These are phyloP conservation scores for Beris morrisii DNA, from an alignment of 2,888 invertebrate genomes.

Conservation along the genomic window DNA sequence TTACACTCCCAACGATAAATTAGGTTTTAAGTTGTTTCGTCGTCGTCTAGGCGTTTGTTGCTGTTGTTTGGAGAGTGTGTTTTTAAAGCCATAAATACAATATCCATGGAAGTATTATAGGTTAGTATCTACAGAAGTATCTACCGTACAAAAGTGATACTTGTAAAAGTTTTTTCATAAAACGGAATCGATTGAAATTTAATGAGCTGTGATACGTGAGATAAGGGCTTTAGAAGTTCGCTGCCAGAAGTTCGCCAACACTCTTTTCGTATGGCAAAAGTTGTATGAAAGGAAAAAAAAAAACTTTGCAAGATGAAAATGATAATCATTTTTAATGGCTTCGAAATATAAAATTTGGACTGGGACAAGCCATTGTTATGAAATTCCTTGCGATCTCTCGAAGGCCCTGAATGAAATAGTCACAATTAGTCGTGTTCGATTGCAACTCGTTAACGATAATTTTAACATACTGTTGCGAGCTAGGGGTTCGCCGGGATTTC, in stretches of 20 bases:
- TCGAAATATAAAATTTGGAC: too few species aligned
- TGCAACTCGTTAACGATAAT: too few species aligned
- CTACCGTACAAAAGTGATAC: constrained; percentile 3
- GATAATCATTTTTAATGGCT: too few species aligned
- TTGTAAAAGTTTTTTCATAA: constrained; percentile 25
- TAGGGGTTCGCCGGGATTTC: too few species aligned
- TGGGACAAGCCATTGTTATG: too few species aligned
- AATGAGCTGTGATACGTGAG: constrained; percentile 32
- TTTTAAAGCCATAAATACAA: constrained; percentile 4
- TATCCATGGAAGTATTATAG: background rate
- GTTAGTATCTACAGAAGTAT: background rate
- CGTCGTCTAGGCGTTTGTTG: constrained; percentile 32
- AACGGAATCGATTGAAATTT: constrained; percentile 29
- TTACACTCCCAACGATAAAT: constrained; percentile 43
- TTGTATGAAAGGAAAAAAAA: too few species aligned
- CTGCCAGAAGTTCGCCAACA: constrained; percentile 12
- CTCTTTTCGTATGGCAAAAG: too few species aligned
- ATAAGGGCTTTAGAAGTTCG: constrained; percentile 23
- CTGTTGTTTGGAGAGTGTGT: constrained; percentile 16
- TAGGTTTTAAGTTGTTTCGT: constrained; percentile 39
- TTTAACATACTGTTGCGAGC: too few species aligned
- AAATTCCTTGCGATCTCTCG: too few species aligned
- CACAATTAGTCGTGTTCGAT: too few species aligned
- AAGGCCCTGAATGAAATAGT: too few species aligned
- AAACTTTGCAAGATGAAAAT: too few species aligned